Conservation (phyloP, 2,113 vertebrate species). For the Cavia aperea region DNA sequence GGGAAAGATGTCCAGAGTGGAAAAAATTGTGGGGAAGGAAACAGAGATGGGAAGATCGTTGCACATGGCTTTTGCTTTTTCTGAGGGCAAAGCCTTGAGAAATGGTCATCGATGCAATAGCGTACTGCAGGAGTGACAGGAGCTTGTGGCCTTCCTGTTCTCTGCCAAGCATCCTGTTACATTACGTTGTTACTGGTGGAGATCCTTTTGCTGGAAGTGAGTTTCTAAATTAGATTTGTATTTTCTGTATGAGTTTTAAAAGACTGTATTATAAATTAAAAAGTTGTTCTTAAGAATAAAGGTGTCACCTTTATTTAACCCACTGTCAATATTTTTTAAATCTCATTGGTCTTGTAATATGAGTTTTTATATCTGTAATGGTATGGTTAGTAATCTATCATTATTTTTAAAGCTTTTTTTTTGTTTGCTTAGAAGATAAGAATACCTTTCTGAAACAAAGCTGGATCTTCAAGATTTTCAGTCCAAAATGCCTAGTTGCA, state of each 20-base stretch:
- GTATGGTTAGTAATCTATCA: constrained; percentile 44
- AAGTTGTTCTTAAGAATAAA: constrained; percentile 32
- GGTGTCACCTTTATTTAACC: constrained; percentile 10
- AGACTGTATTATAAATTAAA: neutral
- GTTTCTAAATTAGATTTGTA: constrained; percentile 16
- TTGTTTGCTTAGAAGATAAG: constrained; percentile 44
- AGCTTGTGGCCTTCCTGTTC: neutral
- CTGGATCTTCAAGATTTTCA: constrained; percentile 50
- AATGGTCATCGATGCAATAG: neutral
- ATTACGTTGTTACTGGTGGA: neutral
- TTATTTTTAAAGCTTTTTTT: constrained; percentile 46
- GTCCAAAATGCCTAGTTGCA: constrained; percentile 44
- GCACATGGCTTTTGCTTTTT: neutral
- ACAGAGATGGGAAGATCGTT: neutral
- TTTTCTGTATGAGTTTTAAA: constrained; percentile 20
- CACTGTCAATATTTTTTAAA: neutral
- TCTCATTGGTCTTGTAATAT: neutral
- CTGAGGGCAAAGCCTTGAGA: neutral
- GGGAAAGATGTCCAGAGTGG: neutral
- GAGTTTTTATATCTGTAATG: constrained; percentile 39
- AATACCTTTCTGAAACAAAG: constrained; percentile 31
- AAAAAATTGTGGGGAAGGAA: neutral
- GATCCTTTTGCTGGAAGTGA: neutral
- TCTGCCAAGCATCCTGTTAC: neutral
- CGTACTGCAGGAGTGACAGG: too few species aligned